phyloP scores from a whole-genome alignment of 2,888 invertebrate species.

The Hipparchia semele region DNA sequence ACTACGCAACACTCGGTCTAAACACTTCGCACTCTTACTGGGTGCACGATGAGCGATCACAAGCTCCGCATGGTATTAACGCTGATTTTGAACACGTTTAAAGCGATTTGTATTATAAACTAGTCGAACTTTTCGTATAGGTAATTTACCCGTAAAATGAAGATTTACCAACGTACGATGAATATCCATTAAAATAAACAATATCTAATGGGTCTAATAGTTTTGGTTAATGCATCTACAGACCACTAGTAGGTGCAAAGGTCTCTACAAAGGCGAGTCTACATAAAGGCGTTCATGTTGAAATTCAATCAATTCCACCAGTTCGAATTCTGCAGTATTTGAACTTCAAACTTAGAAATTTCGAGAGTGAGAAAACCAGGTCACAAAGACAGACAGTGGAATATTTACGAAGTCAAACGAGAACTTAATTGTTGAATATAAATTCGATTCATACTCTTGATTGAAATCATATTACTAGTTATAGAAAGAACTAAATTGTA shows the following conservation, averaged over 20 bases:
- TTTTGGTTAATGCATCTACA: neutral
- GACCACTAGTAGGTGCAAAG: neutral
- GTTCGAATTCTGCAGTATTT: neutral
- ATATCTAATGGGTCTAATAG: neutral
- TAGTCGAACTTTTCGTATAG: slow-evolving; percentile 38
- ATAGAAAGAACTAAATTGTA: neutral
- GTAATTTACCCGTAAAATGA: neutral
- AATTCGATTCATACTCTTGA: neutral
- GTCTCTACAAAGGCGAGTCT: slow-evolving; percentile 1
- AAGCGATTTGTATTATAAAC: slow-evolving; percentile 19
- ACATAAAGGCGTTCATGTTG: slow-evolving; percentile 2
- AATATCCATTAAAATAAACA: neutral
- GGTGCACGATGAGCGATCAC: slow-evolving; percentile 30
- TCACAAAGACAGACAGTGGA: slow-evolving; percentile 1
- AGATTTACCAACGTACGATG: neutral
- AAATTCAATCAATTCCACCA: slow-evolving; percentile 13
- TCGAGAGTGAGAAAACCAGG: neutral
- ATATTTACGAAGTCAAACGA: neutral
- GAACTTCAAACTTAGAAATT: slow-evolving; percentile 4
- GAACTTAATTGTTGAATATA: neutral
- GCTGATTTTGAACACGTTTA: slow-evolving; percentile 20
- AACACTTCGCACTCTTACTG: slow-evolving; percentile 21
- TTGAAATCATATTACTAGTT: neutral
- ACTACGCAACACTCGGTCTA: slow-evolving; percentile 39
- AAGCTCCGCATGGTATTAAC: slow-evolving; percentile 39